Conservation (phyloP, 2,113 vertebrate species). For the Sclerurus mexicanus region DNA sequence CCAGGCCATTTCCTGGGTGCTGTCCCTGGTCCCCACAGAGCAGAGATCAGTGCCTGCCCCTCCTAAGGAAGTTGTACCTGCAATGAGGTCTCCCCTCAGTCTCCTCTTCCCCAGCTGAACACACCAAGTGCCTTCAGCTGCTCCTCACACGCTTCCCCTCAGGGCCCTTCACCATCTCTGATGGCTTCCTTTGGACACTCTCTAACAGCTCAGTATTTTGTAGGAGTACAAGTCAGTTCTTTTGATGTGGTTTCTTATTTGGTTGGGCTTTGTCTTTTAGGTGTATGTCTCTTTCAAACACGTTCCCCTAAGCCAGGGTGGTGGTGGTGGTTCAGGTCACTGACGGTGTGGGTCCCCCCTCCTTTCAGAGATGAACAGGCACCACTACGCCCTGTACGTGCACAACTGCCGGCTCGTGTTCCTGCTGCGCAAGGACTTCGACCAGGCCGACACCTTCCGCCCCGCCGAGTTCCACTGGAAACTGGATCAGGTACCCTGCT, state of each 20-base stretch:
- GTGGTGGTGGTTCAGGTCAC: background rate
- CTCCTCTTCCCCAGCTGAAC: background rate
- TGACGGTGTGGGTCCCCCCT: background rate
- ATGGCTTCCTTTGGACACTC: background rate
- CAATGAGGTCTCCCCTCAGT: background rate
- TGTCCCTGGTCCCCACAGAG: background rate
- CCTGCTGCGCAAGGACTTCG: constrained; percentile 91
- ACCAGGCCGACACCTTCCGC: constrained; percentile 91
- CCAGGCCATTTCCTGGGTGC: background rate
- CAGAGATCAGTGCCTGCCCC: background rate
- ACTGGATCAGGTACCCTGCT: constrained; percentile 87
- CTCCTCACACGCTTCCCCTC: background rate
- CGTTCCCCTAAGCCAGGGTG: background rate
- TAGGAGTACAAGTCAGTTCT: background rate
- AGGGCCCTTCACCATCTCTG: background rate
- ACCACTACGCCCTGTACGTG: constrained; percentile 95
- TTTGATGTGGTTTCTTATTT: background rate
- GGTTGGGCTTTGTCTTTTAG: background rate
- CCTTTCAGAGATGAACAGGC: constrained; percentile 93
- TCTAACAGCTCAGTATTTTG: background rate
- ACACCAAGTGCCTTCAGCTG: background rate
- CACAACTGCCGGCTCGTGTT: constrained; percentile 97
- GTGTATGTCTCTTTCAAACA: background rate
- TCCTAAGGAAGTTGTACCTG: background rate
- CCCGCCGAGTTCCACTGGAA: constrained; percentile 99